Conservation (phyloP, 2,888 invertebrate genomes). For the Hemicrepidius hirtus region DNA sequence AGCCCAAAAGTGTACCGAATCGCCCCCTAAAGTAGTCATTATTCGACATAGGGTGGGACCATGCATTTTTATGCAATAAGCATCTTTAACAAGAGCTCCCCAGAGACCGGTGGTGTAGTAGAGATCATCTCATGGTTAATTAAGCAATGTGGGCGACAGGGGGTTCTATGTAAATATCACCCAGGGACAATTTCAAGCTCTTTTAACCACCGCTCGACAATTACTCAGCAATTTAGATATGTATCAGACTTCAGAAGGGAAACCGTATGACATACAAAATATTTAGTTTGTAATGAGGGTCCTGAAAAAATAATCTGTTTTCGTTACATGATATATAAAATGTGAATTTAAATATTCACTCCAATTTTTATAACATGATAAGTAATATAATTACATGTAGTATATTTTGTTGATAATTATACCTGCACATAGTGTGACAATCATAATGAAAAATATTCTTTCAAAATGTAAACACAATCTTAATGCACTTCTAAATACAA, state of each 20-base stretch:
- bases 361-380: too few relatives aligned
- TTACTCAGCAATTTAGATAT: slow-evolving; percentile 72
- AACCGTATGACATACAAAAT: background rate
- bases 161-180: slow-evolving; percentile 68
- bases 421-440: too few relatives aligned
- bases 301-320: too few relatives aligned
- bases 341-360: too few relatives aligned
- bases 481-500: too few relatives aligned
- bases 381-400: too few relatives aligned
- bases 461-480: too few relatives aligned
- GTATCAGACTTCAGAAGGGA: slow-evolving; percentile 63
- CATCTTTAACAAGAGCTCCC: slow-evolving; percentile 52
- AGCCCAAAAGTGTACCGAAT: slow-evolving; percentile 35
- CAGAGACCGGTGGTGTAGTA: slow-evolving; percentile 50
- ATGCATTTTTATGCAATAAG: slow-evolving; percentile 49
- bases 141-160: slow-evolving; percentile 66
- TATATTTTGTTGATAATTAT: too few relatives aligned
- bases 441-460: too few relatives aligned
- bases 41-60: slow-evolving; percentile 19
- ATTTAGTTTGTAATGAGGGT: too few relatives aligned
- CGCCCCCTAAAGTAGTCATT: slow-evolving; percentile 42
- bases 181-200: slow-evolving; percentile 72
- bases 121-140: slow-evolving; percentile 69
- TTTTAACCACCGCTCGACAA: slow-evolving; percentile 72
- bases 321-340: too few relatives aligned